phyloP scores from a whole-genome alignment of 2,797 vertebrate genomes.

The Gallirallus australis region DNA sequence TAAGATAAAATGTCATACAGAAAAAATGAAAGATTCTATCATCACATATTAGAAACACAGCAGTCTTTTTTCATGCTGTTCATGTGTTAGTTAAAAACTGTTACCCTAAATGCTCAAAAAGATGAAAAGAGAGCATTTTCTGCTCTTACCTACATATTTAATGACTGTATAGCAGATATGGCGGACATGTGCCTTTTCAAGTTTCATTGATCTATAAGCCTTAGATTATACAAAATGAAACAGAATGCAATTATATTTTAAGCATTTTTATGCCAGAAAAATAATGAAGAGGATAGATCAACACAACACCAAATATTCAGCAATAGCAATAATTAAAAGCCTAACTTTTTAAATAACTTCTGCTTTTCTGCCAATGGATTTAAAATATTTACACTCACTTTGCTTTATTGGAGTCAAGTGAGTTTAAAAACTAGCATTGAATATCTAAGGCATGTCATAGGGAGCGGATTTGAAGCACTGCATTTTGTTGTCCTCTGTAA shows the following conservation, averaged over 20 bases:
- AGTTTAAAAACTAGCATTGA: background rate
- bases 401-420: background rate
- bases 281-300: background rate
- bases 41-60: background rate
- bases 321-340: background rate
- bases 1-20: conserved; percentile 1
- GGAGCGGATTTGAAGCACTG: background rate
- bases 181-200: background rate
- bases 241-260: background rate
- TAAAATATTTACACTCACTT: background rate
- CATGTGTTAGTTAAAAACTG: conserved; percentile 19
- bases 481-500: background rate
- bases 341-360: background rate
- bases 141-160: conserved; percentile 8
- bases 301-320: background rate
- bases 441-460: background rate
- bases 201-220: background rate
- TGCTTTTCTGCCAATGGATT: background rate
- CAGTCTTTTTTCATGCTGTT: background rate
- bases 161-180: background rate
- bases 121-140: conserved; percentile 26
- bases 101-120: conserved; percentile 16
- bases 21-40: conserved; percentile 39
- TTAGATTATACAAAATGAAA: background rate
- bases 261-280: background rate